These are phyloP conservation scores for Coelopa frigida DNA, from an alignment of 1,140 invertebrate species.

Conservation along the genomic window DNA sequence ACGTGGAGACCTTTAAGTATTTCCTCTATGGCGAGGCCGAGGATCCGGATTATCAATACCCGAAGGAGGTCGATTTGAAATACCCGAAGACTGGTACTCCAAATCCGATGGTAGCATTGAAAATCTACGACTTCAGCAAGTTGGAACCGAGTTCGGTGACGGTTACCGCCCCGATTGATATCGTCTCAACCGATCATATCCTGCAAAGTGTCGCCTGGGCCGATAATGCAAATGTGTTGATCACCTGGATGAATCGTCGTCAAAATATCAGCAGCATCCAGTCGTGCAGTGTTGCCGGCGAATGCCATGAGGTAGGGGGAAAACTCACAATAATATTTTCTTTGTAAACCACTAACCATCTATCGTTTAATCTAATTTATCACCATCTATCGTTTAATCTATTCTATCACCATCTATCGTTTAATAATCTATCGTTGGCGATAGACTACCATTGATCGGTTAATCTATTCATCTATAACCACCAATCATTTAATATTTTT, in stretches of 20 bases:
- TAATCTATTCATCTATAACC: too few species aligned
- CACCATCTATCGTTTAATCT: too few species aligned
- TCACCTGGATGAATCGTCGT: constrained; percentile 78
- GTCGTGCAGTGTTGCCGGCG: constrained; percentile 22
- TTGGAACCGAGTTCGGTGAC: constrained; percentile 18
- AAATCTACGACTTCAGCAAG: constrained; percentile 55
- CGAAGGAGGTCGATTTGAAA: constrained; percentile 72
- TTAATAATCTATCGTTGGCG: too few species aligned
- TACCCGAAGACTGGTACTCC: constrained; percentile 78
- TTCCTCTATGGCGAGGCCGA: constrained; percentile 58
- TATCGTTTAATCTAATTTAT: too few species aligned
- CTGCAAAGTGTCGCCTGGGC: constrained; percentile 68
- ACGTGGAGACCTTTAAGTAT: constrained; percentile 57
- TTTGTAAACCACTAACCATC: too few species aligned
- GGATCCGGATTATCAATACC: constrained; percentile 66
- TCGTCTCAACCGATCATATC: constrained; percentile 48
- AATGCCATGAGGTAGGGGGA: constrained; percentile 28
- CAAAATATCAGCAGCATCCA: constrained; percentile 60
- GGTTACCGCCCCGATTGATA: constrained; percentile 45
- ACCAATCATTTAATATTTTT: too few species aligned
- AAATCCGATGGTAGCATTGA: constrained; percentile 68
- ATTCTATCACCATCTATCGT: too few species aligned
- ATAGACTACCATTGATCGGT: too few species aligned
- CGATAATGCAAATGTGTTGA: constrained; percentile 58
- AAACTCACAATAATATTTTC: too few species aligned